phyloP scores from a whole-genome alignment of 2,797 vertebrate species.

The Gymnocypris eckloni region DNA sequence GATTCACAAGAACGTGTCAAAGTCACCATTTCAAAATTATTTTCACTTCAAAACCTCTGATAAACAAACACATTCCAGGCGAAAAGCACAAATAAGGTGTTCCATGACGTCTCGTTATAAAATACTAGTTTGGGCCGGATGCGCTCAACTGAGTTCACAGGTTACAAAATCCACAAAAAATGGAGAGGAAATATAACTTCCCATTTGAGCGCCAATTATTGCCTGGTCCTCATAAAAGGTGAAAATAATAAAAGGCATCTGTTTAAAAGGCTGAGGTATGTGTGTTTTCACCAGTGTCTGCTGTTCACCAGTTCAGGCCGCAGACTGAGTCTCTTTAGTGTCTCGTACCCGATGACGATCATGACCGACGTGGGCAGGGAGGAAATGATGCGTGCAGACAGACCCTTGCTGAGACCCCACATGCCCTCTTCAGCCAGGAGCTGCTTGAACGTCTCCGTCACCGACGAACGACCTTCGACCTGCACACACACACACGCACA shows the following conservation, averaged over 20 bases:
- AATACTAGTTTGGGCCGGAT: background rate
- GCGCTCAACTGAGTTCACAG: background rate
- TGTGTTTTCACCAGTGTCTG: constrained; percentile 86
- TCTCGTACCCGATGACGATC: constrained; percentile 97
- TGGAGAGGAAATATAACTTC: background rate
- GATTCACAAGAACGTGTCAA: background rate
- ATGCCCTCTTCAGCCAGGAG: constrained; percentile 91
- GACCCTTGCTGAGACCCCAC: constrained; percentile 94
- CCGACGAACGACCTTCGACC: constrained; percentile 93
- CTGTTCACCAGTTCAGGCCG: constrained; percentile 94
- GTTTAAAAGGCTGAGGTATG: constrained; percentile 50
- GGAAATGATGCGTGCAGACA: constrained; percentile 95
- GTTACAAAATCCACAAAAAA: constrained; percentile 25
- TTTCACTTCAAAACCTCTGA: background rate
- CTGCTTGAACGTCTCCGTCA: constrained; percentile 90
- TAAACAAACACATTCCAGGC: background rate
- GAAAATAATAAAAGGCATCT: constrained; percentile 37
- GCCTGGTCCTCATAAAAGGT: background rate
- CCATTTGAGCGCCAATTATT: background rate
- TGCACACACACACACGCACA: constrained; percentile 56
- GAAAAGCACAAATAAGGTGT: background rate
- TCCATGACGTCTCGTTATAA: background rate
- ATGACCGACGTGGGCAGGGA: constrained; percentile 93
- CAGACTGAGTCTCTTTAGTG: constrained; percentile 94
- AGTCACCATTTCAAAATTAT: background rate